Conservation (phyloP, 2,113 vertebrate genomes). For the Caranx melampygus region DNA sequence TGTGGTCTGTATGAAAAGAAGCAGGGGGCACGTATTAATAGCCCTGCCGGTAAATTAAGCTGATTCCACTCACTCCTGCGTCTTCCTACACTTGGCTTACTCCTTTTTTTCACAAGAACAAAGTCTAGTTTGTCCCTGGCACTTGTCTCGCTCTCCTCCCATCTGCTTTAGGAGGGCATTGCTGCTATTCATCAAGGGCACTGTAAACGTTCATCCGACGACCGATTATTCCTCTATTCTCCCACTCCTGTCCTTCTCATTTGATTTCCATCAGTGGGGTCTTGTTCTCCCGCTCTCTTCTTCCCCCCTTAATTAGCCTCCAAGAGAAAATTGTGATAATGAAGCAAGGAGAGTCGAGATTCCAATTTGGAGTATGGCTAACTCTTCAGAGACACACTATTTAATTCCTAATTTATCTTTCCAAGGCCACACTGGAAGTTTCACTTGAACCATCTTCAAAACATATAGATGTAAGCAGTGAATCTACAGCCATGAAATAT, state of each 20-base stretch:
- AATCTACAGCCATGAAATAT: conserved; percentile 16
- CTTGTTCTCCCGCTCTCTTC: conserved; percentile 66
- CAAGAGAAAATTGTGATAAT: conserved; percentile 70
- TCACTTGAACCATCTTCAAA: conserved; percentile 10
- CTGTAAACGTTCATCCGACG: conserved; percentile 65
- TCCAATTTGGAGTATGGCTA: conserved; percentile 66
- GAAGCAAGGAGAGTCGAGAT: conserved; percentile 62
- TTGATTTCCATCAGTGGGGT: conserved; percentile 77
- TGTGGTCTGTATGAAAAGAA: conserved; percentile 29
- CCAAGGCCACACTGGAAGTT: conserved; percentile 58
- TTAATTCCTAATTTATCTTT: conserved; percentile 59
- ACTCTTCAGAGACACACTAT: conserved; percentile 58
- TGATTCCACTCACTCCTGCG: conserved; percentile 41
- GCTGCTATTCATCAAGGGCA: conserved; percentile 68
- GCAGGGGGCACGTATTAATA: conserved; percentile 24
- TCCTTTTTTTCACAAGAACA: conserved; percentile 28
- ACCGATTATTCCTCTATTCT: conserved; percentile 67
- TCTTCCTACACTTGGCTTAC: conserved; percentile 36
- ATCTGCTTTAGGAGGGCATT: conserved; percentile 44
- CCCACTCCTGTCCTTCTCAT: conserved; percentile 67
- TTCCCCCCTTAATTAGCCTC: conserved; percentile 75
- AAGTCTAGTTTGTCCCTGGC: conserved; percentile 50
- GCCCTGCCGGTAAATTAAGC: conserved; percentile 44
- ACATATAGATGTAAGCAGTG: conserved; percentile 14
- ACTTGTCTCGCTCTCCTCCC: conserved; percentile 41